These are phyloP conservation scores for Drosophila quadrilineata DNA, from an alignment of 1,140 invertebrate genomes.

Conservation along the genomic window DNA sequence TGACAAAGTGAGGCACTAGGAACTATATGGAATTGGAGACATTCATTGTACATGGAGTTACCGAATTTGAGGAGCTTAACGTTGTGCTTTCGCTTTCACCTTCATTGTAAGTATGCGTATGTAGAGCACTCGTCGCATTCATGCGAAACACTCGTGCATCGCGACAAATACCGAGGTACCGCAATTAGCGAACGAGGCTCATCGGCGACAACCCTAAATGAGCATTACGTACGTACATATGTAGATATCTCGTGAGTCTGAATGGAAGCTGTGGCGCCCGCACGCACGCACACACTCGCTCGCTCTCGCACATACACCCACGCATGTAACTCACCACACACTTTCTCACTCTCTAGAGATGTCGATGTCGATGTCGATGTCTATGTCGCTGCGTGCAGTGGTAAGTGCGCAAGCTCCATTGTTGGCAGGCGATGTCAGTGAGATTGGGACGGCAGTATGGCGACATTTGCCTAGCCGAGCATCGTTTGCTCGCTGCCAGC, in stretches of 20 bases:
- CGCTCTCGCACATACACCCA: too few relatives aligned
- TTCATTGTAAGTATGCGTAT: too few relatives aligned
- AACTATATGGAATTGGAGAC: too few relatives aligned
- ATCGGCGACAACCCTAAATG: conserved; percentile 43
- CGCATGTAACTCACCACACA: too few relatives aligned
- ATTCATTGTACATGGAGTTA: neutral
- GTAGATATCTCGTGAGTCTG: conserved; percentile 42
- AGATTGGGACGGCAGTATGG: neutral
- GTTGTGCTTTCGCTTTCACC: conserved; percentile 30
- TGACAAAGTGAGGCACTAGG: too few relatives aligned
- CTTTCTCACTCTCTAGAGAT: too few relatives aligned
- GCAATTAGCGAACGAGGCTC: conserved; percentile 20
- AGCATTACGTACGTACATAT: too few relatives aligned
- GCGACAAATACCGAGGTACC: neutral
- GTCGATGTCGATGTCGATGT: too few relatives aligned
- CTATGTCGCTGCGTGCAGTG: too few relatives aligned
- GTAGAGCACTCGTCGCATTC: conserved; percentile 3
- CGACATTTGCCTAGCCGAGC: conserved; percentile 5
- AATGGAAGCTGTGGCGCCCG: conserved; percentile 31
- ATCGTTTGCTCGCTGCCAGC: neutral
- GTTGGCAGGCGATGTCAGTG: neutral
- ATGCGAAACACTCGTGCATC: neutral
- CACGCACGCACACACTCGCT: too few relatives aligned
- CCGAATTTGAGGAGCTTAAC: too few relatives aligned
- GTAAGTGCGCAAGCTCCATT: too few relatives aligned